Evolutionary conservation across 2,888 invertebrate species (phyloP).

Genomic region (Drosophila paranaensis): DNA sequence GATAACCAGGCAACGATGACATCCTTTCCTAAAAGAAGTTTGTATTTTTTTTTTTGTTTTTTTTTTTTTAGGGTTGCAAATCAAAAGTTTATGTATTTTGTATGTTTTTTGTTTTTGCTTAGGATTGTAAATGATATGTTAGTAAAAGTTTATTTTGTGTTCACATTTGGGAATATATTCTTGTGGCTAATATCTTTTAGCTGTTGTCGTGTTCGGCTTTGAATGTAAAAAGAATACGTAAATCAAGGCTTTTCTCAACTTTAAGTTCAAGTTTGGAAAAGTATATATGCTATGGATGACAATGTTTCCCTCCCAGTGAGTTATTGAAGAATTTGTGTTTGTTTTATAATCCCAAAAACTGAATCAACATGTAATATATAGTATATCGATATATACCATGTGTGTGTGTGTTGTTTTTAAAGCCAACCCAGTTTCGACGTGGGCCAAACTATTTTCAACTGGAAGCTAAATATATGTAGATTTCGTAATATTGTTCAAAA

Average conservation of each 20-base stretch:
- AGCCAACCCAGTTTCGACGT: slow-evolving; percentile 39
- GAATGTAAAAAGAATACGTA: slow-evolving; percentile 24
- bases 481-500: slow-evolving; percentile 46
- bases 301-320: slow-evolving; percentile 40
- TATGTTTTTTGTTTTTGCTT: slow-evolving; percentile 7
- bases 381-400: slow-evolving; percentile 8
- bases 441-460: slow-evolving; percentile 27
- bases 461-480: slow-evolving; percentile 32
- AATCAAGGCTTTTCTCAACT: slow-evolving; percentile 36
- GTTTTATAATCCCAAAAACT: slow-evolving; percentile 16
- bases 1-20: slow-evolving; percentile 97
- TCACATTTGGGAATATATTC: slow-evolving; percentile 7
- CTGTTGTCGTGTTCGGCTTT: slow-evolving; percentile 42
- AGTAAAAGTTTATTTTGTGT: slow-evolving; percentile 32
- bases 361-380: slow-evolving; percentile 41
- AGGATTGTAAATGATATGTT: slow-evolving; percentile 39
- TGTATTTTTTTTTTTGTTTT: slow-evolving; percentile 2
- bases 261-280: slow-evolving; percentile 39
- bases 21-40: slow-evolving; percentile 91
- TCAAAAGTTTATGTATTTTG: slow-evolving; percentile 61
- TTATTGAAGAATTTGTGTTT: slow-evolving; percentile 4
- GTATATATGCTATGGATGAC: slow-evolving; percentile 18
- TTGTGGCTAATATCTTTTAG: slow-evolving; percentile 19
- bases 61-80: slow-evolving; percentile 68
- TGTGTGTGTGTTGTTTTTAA: slow-evolving; percentile 25